Conservation (phyloP, 2,888 invertebrate species). For the Idaea dimidiata region DNA sequence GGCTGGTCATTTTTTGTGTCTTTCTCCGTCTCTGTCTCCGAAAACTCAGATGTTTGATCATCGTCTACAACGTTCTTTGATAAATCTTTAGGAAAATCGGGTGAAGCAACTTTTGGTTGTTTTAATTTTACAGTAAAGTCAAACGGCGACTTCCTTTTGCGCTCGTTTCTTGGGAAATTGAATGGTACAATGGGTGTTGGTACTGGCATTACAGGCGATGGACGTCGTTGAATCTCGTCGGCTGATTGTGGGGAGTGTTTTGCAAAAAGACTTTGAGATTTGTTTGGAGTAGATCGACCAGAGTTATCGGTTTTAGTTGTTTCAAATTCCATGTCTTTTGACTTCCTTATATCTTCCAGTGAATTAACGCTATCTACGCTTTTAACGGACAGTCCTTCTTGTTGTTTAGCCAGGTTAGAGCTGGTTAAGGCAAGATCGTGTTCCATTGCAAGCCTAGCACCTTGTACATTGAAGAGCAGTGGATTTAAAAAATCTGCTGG, state of each 20-base stretch:
- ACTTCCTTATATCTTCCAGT: constrained; percentile 63
- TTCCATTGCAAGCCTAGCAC: constrained; percentile 72
- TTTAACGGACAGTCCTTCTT: constrained; percentile 69
- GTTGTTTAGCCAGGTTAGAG: constrained; percentile 76
- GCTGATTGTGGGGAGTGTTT: constrained; percentile 85
- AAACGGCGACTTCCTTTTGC: constrained; percentile 63
- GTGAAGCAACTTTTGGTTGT: constrained; percentile 49
- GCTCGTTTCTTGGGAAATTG: constrained; percentile 57
- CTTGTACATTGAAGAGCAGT: constrained; percentile 83
- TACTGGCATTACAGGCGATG: constrained; percentile 84
- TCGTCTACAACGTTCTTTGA: constrained; percentile 54
- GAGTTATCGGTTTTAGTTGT: constrained; percentile 49
- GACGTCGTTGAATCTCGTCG: constrained; percentile 84
- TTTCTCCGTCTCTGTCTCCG: constrained; percentile 52
- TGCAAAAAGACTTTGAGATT: constrained; percentile 59
- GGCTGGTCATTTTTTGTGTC: constrained; percentile 82
- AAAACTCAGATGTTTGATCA: constrained; percentile 59
- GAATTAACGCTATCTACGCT: constrained; percentile 71
- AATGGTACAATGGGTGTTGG: constrained; percentile 57
- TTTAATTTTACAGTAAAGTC: constrained; percentile 58
- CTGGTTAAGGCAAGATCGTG: constrained; percentile 77
- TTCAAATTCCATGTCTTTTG: constrained; percentile 58
- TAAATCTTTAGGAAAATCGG: constrained; percentile 60
- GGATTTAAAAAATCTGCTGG: constrained; percentile 84
- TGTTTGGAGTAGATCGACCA: constrained; percentile 81